phyloP scores from a whole-genome alignment of 2,888 invertebrate genomes.

The Clivina fossor region DNA sequence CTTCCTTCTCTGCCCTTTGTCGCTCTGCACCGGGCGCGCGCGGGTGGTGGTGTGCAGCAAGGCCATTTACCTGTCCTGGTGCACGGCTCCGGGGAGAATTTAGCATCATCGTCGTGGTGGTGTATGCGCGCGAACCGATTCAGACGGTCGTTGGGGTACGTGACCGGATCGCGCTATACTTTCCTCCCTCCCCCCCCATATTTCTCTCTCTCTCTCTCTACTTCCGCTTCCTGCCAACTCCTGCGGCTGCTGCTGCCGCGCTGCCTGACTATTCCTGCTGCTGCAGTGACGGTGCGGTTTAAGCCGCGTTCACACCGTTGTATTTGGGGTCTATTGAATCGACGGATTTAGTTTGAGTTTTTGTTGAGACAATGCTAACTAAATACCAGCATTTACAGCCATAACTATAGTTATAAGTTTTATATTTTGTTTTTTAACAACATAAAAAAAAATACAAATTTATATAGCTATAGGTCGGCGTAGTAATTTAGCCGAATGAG shows the following conservation, averaged over 20 bases:
- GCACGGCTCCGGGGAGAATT: constrained; percentile 9
- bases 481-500: too few species aligned
- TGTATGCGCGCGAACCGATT: constrained; percentile 16
- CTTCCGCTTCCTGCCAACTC: neutral
- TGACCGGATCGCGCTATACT: constrained; percentile 27
- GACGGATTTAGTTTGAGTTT: too few species aligned
- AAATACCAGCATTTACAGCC: too few species aligned
- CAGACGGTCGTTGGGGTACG: constrained; percentile 29
- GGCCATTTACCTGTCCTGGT: neutral
- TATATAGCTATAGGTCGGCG: too few species aligned
- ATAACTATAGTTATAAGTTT: too few species aligned
- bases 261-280: neutral
- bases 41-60: too few species aligned
- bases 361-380: too few species aligned
- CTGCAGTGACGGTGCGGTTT: constrained; percentile 8
- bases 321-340: too few species aligned
- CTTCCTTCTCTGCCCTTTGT: neutral
- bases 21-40: neutral
- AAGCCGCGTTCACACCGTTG: too few species aligned
- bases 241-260: neutral
- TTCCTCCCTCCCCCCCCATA: neutral
- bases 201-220: neutral
- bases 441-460: too few species aligned
- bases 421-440: too few species aligned
- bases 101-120: too few species aligned